Evolutionary conservation across 2,797 vertebrate species (phyloP).

Genomic region (Sebastes hubbsi): DNA sequence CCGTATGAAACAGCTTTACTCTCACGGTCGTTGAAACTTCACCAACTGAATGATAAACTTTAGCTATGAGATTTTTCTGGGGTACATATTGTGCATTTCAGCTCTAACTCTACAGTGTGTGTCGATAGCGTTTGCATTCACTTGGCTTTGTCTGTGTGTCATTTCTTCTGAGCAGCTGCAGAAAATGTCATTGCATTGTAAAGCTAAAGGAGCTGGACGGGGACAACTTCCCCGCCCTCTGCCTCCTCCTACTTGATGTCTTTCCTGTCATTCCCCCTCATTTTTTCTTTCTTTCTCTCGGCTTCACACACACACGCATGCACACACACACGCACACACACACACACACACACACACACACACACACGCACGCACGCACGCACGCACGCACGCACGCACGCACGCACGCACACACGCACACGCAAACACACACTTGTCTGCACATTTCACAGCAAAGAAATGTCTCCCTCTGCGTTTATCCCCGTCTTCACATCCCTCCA

Average conservation of each 20-base stretch:
- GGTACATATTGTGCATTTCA: neutral
- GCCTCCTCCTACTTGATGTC: constrained; percentile 20
- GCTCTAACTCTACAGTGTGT: neutral
- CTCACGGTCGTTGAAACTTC: neutral
- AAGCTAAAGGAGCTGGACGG: constrained; percentile 15
- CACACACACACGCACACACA: neutral
- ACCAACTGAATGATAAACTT: neutral
- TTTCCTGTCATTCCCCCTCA: constrained; percentile 5
- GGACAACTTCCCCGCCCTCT: neutral
- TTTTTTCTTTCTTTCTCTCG: neutral
- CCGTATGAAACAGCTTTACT: neutral
- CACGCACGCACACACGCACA: neutral
- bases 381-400: neutral
- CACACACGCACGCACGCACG: neutral
- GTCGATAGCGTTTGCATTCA: neutral
- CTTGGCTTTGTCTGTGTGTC: neutral
- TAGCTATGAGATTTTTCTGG: neutral
- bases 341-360: neutral
- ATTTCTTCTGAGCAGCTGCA: neutral
- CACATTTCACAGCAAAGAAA: constrained; percentile 28
- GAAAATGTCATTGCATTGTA: neutral
- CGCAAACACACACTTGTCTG: neutral
- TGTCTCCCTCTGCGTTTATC: constrained; percentile 18
- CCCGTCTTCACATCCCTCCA: constrained; percentile 29
- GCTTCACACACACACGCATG: neutral